Conservation (phyloP, 2,888 invertebrate species). For the Drosophila borealis region DNA sequence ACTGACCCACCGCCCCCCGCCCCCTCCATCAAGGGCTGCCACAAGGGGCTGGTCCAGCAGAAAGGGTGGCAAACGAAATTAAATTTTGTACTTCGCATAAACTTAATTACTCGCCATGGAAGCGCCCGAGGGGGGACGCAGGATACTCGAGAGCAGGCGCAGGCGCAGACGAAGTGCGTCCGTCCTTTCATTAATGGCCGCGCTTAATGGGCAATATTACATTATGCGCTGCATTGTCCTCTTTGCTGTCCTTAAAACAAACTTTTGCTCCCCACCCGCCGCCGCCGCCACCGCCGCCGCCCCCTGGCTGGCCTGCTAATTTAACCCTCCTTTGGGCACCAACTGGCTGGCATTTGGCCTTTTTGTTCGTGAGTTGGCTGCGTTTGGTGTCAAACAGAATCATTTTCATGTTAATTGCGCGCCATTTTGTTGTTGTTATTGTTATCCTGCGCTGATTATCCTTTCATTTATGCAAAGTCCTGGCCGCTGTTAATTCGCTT, state of each 20-base stretch:
- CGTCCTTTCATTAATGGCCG: conserved; percentile 82
- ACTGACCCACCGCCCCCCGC: conserved; percentile 40
- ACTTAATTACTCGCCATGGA: conserved; percentile 79
- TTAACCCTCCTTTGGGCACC: conserved; percentile 65
- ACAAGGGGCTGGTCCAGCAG: conserved; percentile 44
- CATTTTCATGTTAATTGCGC: conserved; percentile 81
- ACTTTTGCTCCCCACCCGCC: conserved; percentile 31
- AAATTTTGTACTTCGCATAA: conserved; percentile 82
- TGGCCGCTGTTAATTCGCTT: conserved; percentile 82
- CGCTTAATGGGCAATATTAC: conserved; percentile 85
- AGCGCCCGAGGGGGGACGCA: conserved; percentile 19
- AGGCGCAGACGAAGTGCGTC: conserved; percentile 42
- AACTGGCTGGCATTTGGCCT: conserved; percentile 56
- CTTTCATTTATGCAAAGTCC: conserved; percentile 83
- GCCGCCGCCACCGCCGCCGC: conserved; percentile 4
- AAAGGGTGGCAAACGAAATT: conserved; percentile 81
- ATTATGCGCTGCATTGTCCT: conserved; percentile 81
- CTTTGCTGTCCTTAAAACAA: conserved; percentile 65
- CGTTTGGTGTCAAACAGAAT: conserved; percentile 74
- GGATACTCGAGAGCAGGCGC: conserved; percentile 54
- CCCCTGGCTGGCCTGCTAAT: conserved; percentile 59
- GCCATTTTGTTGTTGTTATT: conserved; percentile 68
- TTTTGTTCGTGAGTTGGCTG: conserved; percentile 47
- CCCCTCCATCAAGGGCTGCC: conserved; percentile 15
- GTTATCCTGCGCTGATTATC: conserved; percentile 78